These are phyloP conservation scores for Drosophila quadrilineata DNA, from an alignment of 1,140 invertebrate species.

Conservation along the genomic window DNA sequence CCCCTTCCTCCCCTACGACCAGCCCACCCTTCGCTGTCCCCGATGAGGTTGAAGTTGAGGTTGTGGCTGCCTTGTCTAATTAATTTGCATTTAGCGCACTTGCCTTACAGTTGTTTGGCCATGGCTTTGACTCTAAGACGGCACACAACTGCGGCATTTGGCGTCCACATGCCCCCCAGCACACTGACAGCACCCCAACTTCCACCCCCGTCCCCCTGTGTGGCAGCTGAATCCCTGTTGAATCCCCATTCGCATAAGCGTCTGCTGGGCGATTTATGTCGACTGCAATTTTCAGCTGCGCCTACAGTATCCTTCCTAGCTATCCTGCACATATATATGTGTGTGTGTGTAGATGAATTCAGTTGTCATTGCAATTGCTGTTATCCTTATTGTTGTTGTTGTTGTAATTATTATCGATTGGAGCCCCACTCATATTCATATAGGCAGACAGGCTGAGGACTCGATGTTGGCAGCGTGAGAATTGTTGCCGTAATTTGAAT, in stretches of 20 bases:
- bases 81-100: slow-evolving; percentile 61
- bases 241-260: slow-evolving; percentile 4
- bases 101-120: slow-evolving; percentile 12
- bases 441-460: too few species aligned
- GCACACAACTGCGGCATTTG: slow-evolving; percentile 31
- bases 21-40: not conserved
- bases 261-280: slow-evolving; percentile 43
- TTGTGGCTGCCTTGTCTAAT: slow-evolving; percentile 42
- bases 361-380: slow-evolving; percentile 25
- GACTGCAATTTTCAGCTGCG: slow-evolving; percentile 50
- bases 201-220: too few species aligned
- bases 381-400: slow-evolving; percentile 41
- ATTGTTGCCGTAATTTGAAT: slow-evolving; percentile 13
- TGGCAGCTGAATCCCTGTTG: not conserved
- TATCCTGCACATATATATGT: not conserved
- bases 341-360: not conserved
- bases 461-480: not conserved
- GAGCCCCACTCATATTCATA: slow-evolving; percentile 5
- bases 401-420: slow-evolving; percentile 47
- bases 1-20: too few species aligned
- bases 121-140: slow-evolving; percentile 28
- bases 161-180: too few species aligned
- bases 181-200: not conserved
- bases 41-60: slow-evolving; percentile 1
- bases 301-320: not conserved